phyloP scores from a whole-genome alignment of 2,888 invertebrate species.

The Chrysolina haemoptera region DNA sequence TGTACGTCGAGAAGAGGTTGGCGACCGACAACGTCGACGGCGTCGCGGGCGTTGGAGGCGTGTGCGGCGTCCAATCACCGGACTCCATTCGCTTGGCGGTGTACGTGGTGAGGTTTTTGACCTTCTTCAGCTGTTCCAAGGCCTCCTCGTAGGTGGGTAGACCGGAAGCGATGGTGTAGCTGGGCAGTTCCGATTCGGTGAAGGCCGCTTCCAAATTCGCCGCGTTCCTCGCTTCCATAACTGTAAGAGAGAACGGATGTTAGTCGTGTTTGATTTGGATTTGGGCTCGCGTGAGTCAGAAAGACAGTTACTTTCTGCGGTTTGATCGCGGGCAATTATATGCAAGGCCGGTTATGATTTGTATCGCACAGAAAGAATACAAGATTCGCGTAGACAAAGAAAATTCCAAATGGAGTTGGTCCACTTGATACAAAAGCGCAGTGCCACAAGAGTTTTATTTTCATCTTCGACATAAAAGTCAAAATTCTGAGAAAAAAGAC shows the following conservation, averaged over 20 bases:
- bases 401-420: too few species aligned
- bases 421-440: too few species aligned
- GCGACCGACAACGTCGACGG: conserved; percentile 62
- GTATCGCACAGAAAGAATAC: not conserved
- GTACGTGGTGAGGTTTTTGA: conserved; percentile 57
- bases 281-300: conserved; percentile 16
- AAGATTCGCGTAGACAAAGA: too few species aligned
- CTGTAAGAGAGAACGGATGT: conserved; percentile 64
- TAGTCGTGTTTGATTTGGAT: not conserved
- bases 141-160: conserved; percentile 78
- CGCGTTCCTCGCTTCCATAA: conserved; percentile 65
- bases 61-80: conserved; percentile 59
- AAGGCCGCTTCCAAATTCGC: conserved; percentile 64
- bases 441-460: too few species aligned
- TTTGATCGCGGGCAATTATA: too few species aligned
- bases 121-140: conserved; percentile 73
- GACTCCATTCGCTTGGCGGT: conserved; percentile 44
- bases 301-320: not conserved
- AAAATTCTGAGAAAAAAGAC: too few species aligned
- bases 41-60: conserved; percentile 59
- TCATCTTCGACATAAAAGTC: too few species aligned
- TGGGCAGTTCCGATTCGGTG: conserved; percentile 73
- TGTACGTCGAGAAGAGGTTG: conserved; percentile 63
- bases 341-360: too few species aligned
- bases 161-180: conserved; percentile 78